Percentiles rank a stretch among this genome's conserved stretches.
Conservation (phyloP, 2,113 vertebrate genomes). For the Cyanistes caeruleus region DNA sequence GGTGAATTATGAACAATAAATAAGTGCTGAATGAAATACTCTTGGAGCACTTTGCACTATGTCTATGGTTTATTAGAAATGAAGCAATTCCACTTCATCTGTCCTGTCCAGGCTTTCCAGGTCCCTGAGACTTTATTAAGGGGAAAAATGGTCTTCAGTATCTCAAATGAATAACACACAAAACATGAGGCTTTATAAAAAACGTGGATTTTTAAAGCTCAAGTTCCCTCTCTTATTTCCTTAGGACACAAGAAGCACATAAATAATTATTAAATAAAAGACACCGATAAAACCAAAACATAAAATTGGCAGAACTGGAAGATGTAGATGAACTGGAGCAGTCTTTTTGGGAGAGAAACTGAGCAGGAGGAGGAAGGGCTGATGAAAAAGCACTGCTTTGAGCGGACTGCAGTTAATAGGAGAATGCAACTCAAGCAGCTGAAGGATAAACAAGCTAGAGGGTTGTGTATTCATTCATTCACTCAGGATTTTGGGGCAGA, state of each 20-base stretch:
- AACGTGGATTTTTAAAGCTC: background rate
- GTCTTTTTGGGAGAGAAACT: background rate
- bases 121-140: conserved; percentile 11
- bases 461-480: fast-evolving
- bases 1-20: conserved; percentile 59
- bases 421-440: background rate
- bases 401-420: background rate
- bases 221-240: background rate
- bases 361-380: background rate
- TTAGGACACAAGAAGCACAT: background rate
- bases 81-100: conserved; percentile 41
- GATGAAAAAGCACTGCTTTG: background rate
- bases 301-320: background rate
- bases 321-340: background rate
- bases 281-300: background rate
- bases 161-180: background rate
- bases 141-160: background rate
- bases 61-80: conserved; percentile 17
- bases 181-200: background rate
- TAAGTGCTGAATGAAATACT: conserved; percentile 14
- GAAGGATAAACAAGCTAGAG: background rate
- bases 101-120: background rate
- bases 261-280: background rate
- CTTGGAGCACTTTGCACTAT: background rate
- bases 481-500: background rate